Conservation (phyloP, 2,888 invertebrate species). For the Polyploca ridens region DNA sequence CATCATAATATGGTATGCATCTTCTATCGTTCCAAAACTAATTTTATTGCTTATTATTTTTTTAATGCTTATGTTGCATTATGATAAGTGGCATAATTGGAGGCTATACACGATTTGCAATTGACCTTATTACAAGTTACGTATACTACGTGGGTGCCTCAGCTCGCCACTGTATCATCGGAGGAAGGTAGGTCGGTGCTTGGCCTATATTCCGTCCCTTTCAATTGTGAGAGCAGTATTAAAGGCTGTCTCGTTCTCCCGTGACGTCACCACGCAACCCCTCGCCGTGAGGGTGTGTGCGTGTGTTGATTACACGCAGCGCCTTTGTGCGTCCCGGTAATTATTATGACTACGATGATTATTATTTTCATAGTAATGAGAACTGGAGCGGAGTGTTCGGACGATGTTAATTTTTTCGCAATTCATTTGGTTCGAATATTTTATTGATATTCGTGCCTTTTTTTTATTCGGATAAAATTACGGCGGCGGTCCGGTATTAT, state of each 20-base stretch:
- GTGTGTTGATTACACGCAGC: slow-evolving; percentile 57
- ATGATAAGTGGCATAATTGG: slow-evolving; percentile 35
- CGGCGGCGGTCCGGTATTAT: no score
- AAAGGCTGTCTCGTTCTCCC: slow-evolving; percentile 53
- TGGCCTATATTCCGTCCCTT: slow-evolving; percentile 78
- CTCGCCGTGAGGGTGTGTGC: slow-evolving; percentile 54
- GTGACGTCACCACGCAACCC: slow-evolving; percentile 80
- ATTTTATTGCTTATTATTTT: no score
- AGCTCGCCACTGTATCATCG: slow-evolving; percentile 64
- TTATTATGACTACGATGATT: slow-evolving; percentile 47
- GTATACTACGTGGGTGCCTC: slow-evolving; percentile 55
- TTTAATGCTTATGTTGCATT: neutral
- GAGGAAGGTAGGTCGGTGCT: slow-evolving; percentile 78
- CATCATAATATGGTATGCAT: no score
- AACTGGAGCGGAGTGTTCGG: neutral
- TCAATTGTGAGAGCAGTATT: slow-evolving; percentile 38
- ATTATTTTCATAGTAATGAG: neutral
- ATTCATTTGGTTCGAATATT: neutral
- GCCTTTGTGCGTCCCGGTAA: slow-evolving; percentile 46
- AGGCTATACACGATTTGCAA: slow-evolving; percentile 44
- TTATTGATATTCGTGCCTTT: neutral
- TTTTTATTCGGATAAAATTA: neutral
- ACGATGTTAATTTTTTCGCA: neutral
- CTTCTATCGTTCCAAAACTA: no score
- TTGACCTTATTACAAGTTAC: slow-evolving; percentile 66